Percentiles rank a stretch among this genome's conserved stretches.
These are phyloP conservation scores for Melieria omissa DNA, from an alignment of 2,888 invertebrate species.

Conservation along the genomic window DNA sequence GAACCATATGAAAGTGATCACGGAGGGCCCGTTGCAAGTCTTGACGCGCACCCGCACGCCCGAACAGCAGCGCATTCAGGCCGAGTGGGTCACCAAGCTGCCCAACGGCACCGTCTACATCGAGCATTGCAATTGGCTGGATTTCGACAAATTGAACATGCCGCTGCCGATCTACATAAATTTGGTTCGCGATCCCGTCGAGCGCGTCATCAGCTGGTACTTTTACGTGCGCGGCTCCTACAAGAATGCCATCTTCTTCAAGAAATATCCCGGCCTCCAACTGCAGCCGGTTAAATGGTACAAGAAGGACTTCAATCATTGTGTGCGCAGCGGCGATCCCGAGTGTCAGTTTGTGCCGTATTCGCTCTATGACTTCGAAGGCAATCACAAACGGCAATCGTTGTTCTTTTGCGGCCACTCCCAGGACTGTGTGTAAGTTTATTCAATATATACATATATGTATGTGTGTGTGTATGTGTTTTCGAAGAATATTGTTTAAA, in stretches of 20 bases:
- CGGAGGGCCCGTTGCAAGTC: conserved; percentile 53
- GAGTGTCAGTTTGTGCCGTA: conserved; percentile 81
- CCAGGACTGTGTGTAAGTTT: conserved; percentile 79
- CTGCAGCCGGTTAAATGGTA: conserved; percentile 57
- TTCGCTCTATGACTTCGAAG: conserved; percentile 72
- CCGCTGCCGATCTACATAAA: conserved; percentile 84
- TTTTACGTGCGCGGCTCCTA: conserved; percentile 76
- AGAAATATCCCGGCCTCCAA: conserved; percentile 79
- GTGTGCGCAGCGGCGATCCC: conserved; percentile 83
- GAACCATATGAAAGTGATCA: conserved; percentile 62
- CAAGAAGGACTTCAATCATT: conserved; percentile 81
- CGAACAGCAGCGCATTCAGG: conserved; percentile 37
- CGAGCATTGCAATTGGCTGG: conserved; percentile 84
- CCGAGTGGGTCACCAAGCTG: conserved; percentile 72
- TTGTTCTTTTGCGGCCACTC: conserved; percentile 91
- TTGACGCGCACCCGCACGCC: conserved; percentile 41
- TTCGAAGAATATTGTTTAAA: too few species aligned
- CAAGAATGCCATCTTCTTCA: conserved; percentile 74
- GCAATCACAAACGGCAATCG: conserved; percentile 84
- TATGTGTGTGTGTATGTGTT: neutral
- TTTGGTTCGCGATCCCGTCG: conserved; percentile 87
- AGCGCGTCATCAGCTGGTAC: conserved; percentile 90
- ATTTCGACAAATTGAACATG: conserved; percentile 83
- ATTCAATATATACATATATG: neutral
- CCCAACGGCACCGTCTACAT: conserved; percentile 82